These are phyloP conservation scores for Psittacula cyanocephala DNA, from an alignment of 2,113 vertebrate species.

Conservation along the genomic window DNA sequence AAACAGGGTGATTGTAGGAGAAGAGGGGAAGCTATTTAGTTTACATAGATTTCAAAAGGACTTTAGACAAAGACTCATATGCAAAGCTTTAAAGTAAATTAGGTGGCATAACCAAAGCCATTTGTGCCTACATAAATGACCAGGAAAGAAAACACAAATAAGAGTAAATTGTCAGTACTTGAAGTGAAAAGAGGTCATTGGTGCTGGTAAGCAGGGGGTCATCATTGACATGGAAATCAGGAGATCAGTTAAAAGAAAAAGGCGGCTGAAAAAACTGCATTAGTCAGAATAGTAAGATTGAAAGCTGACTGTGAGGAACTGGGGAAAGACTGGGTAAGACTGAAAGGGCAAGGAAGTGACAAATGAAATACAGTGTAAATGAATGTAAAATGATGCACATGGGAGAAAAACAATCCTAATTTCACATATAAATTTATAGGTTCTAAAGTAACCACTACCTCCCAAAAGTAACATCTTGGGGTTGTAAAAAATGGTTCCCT, in stretches of 20 bases:
- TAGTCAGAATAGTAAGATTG: not conserved
- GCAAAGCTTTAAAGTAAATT: conserved; percentile 46
- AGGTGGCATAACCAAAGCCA: not conserved
- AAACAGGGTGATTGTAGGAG: not conserved
- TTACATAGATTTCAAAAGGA: not conserved
- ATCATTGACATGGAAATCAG: not conserved
- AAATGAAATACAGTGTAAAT: conserved; percentile 7
- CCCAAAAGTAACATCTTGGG: not conserved
- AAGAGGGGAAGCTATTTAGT: not conserved
- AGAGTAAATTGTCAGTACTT: not conserved
- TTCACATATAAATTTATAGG: not conserved
- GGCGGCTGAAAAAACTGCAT: not conserved
- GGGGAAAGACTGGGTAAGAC: not conserved
- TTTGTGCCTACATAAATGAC: not conserved
- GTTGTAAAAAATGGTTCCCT: not conserved
- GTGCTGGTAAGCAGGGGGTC: not conserved
- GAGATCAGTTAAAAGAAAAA: conserved; percentile 4
- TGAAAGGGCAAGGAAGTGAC: not conserved
- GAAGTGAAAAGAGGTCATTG: not conserved
- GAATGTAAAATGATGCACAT: not conserved
- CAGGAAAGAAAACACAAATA: not conserved
- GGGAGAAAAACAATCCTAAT: conserved; percentile 9
- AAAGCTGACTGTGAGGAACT: not conserved
- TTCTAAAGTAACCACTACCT: not conserved
- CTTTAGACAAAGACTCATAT: not conserved